Percentiles rank a stretch among this genome's conserved stretches.
These are phyloP conservation scores for Coleophora deauratella DNA, from an alignment of 2,888 invertebrate species.

Conservation along the genomic window DNA sequence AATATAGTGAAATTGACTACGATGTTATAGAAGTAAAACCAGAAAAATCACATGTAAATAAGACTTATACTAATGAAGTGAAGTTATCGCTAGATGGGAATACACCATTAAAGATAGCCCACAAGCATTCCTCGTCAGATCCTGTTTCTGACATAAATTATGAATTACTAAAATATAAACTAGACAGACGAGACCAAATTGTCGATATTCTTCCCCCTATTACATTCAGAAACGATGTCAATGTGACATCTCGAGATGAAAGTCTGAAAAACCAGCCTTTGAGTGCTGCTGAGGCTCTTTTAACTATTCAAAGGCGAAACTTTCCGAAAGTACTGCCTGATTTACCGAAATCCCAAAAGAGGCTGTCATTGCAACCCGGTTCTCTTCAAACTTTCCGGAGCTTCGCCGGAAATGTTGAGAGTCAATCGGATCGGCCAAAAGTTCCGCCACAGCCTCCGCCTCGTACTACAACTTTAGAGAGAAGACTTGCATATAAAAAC, in stretches of 20 bases:
- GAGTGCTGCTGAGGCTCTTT: constrained; percentile 80
- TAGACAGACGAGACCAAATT: constrained; percentile 31
- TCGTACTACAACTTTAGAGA: constrained; percentile 79
- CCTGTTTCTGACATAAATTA: constrained; percentile 76
- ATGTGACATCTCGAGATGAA: constrained; percentile 83
- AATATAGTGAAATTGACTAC: constrained; percentile 52
- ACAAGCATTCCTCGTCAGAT: constrained; percentile 80
- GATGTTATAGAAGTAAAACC: constrained; percentile 16
- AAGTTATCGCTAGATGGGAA: constrained; percentile 44
- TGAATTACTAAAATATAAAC: constrained; percentile 47
- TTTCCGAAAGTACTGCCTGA: constrained; percentile 92
- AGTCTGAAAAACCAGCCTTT: constrained; percentile 44
- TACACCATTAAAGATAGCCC: constrained; percentile 69
- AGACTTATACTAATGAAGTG: constrained; percentile 53
- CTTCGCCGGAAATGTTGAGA: constrained; percentile 37
- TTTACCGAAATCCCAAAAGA: constrained; percentile 74
- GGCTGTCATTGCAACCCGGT: constrained; percentile 78
- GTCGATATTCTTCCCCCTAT: constrained; percentile 56
- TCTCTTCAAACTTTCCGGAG: constrained; percentile 54
- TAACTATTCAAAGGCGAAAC: constrained; percentile 83
- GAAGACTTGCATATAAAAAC: constrained; percentile 64
- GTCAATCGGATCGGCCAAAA: constrained; percentile 46
- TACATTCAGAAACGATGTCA: constrained; percentile 76
- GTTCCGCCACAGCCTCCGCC: constrained; percentile 84
- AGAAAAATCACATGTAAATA: constrained; percentile 23